A percentile compares a stretch with the other conserved stretches of the same genome.
Evolutionary conservation across 1,140 invertebrate genomes (phyloP).

Genomic region (Drosophila tropicalis): DNA sequence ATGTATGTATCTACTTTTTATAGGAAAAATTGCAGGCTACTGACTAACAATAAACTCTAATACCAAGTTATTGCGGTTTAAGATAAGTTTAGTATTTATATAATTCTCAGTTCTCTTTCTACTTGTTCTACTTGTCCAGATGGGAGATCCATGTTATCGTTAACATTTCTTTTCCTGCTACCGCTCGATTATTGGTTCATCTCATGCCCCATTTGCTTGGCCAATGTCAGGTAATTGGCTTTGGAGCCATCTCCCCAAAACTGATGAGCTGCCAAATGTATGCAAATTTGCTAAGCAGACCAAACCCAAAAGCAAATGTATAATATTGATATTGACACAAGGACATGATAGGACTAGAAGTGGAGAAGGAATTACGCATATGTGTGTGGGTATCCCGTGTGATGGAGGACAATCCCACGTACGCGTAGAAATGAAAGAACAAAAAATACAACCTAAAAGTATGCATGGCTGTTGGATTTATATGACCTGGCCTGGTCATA

Average conservation of each 20-base stretch:
- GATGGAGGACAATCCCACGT: background rate
- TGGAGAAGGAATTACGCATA: background rate
- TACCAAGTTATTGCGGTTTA: no score
- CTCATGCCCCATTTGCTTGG: slow-evolving; percentile 4
- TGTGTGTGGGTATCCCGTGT: background rate
- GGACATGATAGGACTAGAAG: background rate
- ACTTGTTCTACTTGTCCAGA: background rate
- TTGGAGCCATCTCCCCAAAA: slow-evolving; percentile 4
- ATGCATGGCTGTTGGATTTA: slow-evolving; percentile 18
- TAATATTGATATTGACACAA: slow-evolving; percentile 19
- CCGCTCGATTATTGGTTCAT: background rate
- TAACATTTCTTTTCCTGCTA: background rate
- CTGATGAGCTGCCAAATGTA: slow-evolving; percentile 15
- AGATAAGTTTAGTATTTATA: no score
- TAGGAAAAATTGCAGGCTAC: no score
- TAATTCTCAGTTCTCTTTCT: no score
- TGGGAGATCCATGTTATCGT: background rate
- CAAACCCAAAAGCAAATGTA: background rate
- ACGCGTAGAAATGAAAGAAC: background rate
- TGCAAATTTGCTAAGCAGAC: slow-evolving; percentile 24
- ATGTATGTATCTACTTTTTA: no score
- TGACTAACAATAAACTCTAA: no score
- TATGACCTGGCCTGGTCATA: slow-evolving; percentile 31
- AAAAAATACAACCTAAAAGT: background rate
- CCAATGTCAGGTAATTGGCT: slow-evolving; percentile 9